Evolutionary conservation across 37 sponge, comb jelly and placozoan genomes (phyloP).

Genomic region (Spongia lamella): DNA sequence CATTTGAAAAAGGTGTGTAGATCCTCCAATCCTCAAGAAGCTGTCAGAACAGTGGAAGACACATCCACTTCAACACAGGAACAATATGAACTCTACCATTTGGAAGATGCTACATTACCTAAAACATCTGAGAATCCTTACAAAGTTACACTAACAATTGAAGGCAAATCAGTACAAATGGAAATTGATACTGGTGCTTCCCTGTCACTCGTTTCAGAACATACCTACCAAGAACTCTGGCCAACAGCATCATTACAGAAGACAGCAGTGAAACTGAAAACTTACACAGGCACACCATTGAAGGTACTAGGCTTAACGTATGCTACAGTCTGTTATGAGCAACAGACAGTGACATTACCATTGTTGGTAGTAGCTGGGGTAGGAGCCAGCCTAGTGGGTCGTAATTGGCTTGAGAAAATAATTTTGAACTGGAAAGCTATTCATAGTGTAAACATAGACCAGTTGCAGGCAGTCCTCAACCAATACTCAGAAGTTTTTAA

Average conservation of each 20-base stretch:
- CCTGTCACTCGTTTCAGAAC: not conserved
- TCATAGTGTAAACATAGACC: not conserved
- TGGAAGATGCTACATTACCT: not conserved
- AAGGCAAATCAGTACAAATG: not conserved
- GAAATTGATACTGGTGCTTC: not conserved
- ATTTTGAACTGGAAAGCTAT: not conserved
- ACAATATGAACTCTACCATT: not conserved
- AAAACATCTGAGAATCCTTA: not conserved
- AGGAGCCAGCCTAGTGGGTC: not conserved
- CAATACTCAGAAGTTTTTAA: not conserved
- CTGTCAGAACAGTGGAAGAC: not conserved
- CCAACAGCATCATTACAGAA: not conserved
- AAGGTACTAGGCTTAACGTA: not conserved
- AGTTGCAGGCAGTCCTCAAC: not conserved
- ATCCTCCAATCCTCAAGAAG: not conserved
- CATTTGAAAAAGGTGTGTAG: conserved; percentile 4
- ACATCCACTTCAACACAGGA: not conserved
- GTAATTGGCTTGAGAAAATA: not conserved
- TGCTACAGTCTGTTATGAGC: not conserved
- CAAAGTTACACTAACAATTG: not conserved
- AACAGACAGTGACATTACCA: not conserved
- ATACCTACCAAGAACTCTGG: not conserved
- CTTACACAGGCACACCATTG: not conserved
- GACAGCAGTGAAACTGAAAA: not conserved
- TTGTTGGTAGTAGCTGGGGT: not conserved